Base-by-base conservation (phyloP, 2,797 vertebrate genomes). In the Scleropages formosus region DNA sequence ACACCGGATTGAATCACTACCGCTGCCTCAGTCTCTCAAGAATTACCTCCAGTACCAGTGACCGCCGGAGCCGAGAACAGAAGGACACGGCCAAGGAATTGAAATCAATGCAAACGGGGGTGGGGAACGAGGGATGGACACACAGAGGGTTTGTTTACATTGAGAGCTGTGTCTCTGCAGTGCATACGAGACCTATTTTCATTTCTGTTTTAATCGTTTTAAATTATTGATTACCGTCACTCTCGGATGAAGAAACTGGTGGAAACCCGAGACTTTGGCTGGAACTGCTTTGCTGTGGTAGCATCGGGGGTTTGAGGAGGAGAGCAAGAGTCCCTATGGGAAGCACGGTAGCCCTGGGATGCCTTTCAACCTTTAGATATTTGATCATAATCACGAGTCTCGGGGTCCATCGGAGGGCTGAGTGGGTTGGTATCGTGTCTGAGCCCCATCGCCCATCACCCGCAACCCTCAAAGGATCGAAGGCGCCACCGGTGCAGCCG, bases 21-120 rank as follows among this genome's bases (percentile, higher is more conserved):
- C 97, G 80, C 91, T 99, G 88, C 98, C 98, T 80, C 95, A 96
- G 81, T 95, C 98, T 80, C 93, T 99, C 85, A 99, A 98, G 88
- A 96, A 96, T 93, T 99, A 99, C 91, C 95, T 99, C 91, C 97
- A 98, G 80, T 99, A 99, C 93, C 96, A 99, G 87, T 99, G 90
- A 93, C 78, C 71, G 73, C 80, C 82, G 24, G 18, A 22, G 22
- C n/a, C 49, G 49, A 27, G 49, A 51, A 63, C 4, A 22, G 78
- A 74, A 56, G 76, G 61, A 31, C 77, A 77, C 49, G 20, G 71
- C 78, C 70, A 72, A 64, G 4, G 24, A 39, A 74, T 26, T 46
- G 60, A 24, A 66, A 47, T 44, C 46, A 75, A 68, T 58, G 60
- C 73, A 44, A 53, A 51, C 61, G 61, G 67, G 15, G 63, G 58